phyloP scores from a whole-genome alignment of 2,797 vertebrate species.

The Steatocranus sp. region DNA sequence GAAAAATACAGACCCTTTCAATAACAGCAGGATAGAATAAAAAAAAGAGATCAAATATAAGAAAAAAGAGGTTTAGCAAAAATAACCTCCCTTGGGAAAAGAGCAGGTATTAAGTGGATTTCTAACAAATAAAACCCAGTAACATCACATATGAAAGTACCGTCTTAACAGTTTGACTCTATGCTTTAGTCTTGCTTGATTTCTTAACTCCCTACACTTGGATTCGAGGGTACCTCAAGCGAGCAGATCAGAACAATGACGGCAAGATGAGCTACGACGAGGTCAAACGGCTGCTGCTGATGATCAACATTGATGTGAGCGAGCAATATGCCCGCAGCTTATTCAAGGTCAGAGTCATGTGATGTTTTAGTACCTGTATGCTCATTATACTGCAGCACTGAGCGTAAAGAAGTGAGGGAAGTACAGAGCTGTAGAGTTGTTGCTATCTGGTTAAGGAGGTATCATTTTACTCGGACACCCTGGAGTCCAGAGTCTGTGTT shows the following conservation, averaged over 20 bases:
- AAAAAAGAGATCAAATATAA: background rate
- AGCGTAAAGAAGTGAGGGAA: background rate
- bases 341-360: constrained; percentile 83
- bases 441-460: background rate
- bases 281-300: constrained; percentile 86
- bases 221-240: constrained; percentile 88
- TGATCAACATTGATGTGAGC: constrained; percentile 94
- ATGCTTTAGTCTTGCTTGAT: background rate
- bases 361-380: background rate
- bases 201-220: constrained; percentile 82
- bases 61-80: background rate
- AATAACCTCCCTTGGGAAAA: background rate
- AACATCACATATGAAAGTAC: background rate
- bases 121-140: background rate
- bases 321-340: constrained; percentile 85
- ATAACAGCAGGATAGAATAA: background rate
- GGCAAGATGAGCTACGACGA: constrained; percentile 95
- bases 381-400: background rate
- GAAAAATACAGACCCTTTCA: background rate
- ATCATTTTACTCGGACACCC: constrained; percentile 8
- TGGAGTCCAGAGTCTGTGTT: constrained; percentile 36
- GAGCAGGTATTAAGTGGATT: background rate
- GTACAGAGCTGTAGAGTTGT: background rate
- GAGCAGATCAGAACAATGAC: constrained; percentile 89
- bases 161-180: background rate